Evolutionary conservation across 2,797 vertebrate genomes (phyloP), one percentile per base, ranked within the genome.

Genomic region (Poeciliopsis paucimaculata): DNA sequence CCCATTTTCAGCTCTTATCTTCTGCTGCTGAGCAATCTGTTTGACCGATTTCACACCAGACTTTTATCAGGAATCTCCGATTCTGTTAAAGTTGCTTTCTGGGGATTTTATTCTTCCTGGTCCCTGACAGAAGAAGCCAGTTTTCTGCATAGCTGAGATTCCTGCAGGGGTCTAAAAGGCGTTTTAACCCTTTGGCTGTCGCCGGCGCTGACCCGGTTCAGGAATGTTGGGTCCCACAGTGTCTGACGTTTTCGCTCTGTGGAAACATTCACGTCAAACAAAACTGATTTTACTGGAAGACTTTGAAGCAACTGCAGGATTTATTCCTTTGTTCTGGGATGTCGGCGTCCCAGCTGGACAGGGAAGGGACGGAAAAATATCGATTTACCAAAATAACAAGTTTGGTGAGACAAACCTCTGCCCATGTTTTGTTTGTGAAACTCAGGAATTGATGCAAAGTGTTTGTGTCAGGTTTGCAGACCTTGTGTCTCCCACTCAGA

Each of bases 391-490:
- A 45, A 70, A 43, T 7, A 70, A 43, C 66, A n/a, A 28, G 41
- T 71, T 28, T 28, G 6, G 7, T 15, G 41, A 71, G 41, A 45
- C 68, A 71, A 71, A 16, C 41, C 9, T 71, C 68, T 71, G 68
- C 68, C 68, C 68, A 71, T 20, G 0, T 68, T 84, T 84, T 86
- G 77, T 89, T 89, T 87, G 73, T 77, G 87, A 70, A 78, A 53
- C 64, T 79, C 55, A 71, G 84, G 51, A 83, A 73, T 62, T 85
- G 79, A 83, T 84, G 77, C 72, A 72, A 80, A 83, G 81, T 90
- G 88, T 91, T 87, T 91, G 88, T 89, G 82, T 87, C 73, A 41
- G 78, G 80, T 72, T 82, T 84, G 82, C 77, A 91, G 91, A 93
- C 89, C 81, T 66, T 47, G 47, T 75, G 90, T 92, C 92, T 91